phyloP scores from a whole-genome alignment of 2,113 vertebrate genomes.

The Vombatus ursinus region DNA sequence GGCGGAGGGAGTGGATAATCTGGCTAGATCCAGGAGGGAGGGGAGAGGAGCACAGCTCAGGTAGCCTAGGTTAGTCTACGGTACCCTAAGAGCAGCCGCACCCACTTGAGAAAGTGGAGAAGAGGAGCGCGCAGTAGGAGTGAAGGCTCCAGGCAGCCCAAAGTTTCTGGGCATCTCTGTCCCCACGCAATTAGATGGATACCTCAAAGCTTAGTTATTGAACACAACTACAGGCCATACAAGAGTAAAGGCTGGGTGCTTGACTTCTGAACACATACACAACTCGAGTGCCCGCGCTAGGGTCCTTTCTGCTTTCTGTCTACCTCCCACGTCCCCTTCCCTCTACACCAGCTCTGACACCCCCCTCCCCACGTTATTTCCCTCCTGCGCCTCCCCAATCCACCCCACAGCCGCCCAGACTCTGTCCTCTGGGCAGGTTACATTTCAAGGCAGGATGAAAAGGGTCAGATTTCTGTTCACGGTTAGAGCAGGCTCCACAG shows the following conservation, averaged over 20 bases:
- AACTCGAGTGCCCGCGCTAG: neutral
- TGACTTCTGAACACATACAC: neutral
- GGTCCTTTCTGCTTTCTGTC: neutral
- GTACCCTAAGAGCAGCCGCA: neutral
- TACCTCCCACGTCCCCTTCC: neutral
- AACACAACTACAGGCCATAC: neutral
- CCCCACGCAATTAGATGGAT: neutral
- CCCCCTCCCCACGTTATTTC: neutral
- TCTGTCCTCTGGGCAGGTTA: conserved; percentile 50
- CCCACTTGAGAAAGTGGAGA: neutral
- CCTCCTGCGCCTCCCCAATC: neutral
- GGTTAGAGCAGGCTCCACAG: neutral
- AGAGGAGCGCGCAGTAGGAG: neutral
- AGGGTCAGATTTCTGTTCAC: conserved; percentile 72
- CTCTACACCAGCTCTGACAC: too few relatives aligned
- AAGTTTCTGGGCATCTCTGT: neutral
- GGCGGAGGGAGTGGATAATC: neutral
- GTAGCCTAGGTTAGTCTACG: neutral
- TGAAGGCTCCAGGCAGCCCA: neutral
- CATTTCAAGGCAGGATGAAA: conserved; percentile 70
- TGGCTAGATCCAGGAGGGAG: neutral
- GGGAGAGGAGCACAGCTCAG: neutral
- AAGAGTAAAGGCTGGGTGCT: too few relatives aligned
- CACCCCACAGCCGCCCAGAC: conserved; percentile 10
- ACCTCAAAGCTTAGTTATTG: neutral